Evolutionary conservation across 2,113 vertebrate species (phyloP).

Genomic region (Danionella cerebrum): DNA sequence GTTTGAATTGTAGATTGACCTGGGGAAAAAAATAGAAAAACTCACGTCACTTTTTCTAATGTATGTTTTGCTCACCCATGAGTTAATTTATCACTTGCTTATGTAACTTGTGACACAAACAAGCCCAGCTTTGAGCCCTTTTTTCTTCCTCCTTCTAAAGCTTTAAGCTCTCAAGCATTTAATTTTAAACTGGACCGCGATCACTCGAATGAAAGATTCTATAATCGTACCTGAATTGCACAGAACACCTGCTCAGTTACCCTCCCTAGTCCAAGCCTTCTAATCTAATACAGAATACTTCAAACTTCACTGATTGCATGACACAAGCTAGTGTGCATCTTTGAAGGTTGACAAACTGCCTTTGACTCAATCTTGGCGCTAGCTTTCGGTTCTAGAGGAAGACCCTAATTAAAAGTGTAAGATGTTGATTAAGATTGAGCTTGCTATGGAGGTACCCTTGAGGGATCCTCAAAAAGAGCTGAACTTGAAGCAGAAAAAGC

Average conservation of each 20-base stretch:
- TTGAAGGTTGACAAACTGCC: background rate
- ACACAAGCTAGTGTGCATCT: background rate
- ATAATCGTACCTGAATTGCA: constrained; percentile 5
- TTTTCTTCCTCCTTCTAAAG: constrained; percentile 9
- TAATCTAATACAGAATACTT: background rate
- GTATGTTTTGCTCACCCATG: constrained; percentile 20
- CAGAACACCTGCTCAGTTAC: background rate
- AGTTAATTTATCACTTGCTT: constrained; percentile 8
- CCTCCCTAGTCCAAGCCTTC: background rate
- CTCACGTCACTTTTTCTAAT: constrained; percentile 9
- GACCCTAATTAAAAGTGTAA: constrained; percentile 17
- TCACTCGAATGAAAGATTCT: constrained; percentile 14
- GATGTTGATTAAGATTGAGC: constrained; percentile 7
- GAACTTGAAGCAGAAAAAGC: background rate
- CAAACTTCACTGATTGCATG: background rate
- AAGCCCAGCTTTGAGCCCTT: background rate
- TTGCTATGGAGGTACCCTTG: background rate
- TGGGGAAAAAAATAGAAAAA: background rate
- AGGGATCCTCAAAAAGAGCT: background rate
- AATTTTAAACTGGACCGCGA: constrained; percentile 13
- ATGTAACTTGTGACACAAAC: constrained; percentile 16
- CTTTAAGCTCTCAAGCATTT: background rate
- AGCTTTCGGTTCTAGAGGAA: background rate
- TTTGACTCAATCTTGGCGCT: background rate
- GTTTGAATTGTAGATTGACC: too few relatives aligned